Percentiles rank a stretch among this genome's conserved stretches.
These are phyloP conservation scores for Poeciliopsis retropinna DNA, from an alignment of 2,113 vertebrate species.

Conservation along the genomic window DNA sequence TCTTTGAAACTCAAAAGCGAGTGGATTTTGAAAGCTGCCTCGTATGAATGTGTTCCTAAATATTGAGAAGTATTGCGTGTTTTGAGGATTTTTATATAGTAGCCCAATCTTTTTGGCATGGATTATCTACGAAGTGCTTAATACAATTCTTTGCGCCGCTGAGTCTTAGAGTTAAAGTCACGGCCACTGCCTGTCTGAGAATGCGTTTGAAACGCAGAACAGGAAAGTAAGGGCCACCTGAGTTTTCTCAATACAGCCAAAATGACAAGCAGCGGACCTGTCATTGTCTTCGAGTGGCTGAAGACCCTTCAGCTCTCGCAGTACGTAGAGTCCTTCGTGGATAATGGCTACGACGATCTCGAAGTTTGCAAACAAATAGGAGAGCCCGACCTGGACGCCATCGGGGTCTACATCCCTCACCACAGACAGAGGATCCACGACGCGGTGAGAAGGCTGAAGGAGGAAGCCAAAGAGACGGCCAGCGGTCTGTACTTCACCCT, in stretches of 20 bases:
- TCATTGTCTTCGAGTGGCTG: constrained; percentile 96
- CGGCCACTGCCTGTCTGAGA: constrained; percentile 13
- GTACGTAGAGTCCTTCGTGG: constrained; percentile 95
- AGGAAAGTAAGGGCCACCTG: constrained; percentile 52
- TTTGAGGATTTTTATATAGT: constrained; percentile 9
- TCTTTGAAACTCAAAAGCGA: constrained; percentile 21
- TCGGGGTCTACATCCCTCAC: constrained; percentile 90
- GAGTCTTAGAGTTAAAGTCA: background rate
- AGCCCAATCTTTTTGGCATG: constrained; percentile 17
- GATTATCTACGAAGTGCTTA: constrained; percentile 18
- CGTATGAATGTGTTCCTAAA: constrained; percentile 37
- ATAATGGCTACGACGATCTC: constrained; percentile 97
- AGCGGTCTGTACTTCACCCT: constrained; percentile 94
- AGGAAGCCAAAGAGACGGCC: constrained; percentile 87
- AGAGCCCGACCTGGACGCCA: constrained; percentile 96
- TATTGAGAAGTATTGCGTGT: constrained; percentile 43
- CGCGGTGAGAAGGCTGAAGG: constrained; percentile 89
- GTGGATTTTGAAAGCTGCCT: constrained; percentile 5
- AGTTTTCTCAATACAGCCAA: constrained; percentile 37
- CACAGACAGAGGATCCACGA: constrained; percentile 92
- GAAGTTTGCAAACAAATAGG: constrained; percentile 99
- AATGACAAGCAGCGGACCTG: constrained; percentile 88
- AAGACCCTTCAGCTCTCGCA: constrained; percentile 92
- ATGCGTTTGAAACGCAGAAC: constrained; percentile 53
- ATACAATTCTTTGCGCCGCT: background rate